Conservation (phyloP, 2,113 vertebrate species). For the Hippocampus zosterae region DNA sequence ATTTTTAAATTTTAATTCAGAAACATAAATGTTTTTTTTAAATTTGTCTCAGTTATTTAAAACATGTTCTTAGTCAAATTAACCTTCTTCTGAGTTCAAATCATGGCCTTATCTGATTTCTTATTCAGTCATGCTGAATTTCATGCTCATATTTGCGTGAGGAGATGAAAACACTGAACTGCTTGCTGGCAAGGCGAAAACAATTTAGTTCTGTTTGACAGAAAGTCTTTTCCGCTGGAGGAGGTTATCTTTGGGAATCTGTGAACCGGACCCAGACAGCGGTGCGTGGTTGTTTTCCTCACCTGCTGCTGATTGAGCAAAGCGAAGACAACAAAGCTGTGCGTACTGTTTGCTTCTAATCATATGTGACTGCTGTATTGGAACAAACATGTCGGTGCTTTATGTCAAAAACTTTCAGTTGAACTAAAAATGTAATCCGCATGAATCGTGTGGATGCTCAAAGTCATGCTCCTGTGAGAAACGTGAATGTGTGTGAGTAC, state of each 20-base stretch:
- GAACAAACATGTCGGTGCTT: conserved; percentile 17
- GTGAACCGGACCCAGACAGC: conserved; percentile 33
- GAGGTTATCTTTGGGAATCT: conserved; percentile 35
- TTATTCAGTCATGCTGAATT: background rate
- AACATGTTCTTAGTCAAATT: background rate
- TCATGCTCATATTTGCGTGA: conserved; percentile 14
- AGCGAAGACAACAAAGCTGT: conserved; percentile 53
- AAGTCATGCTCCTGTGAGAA: background rate
- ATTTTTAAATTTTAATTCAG: too few relatives aligned
- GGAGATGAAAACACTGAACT: conserved; percentile 10
- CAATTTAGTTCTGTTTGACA: conserved; percentile 41
- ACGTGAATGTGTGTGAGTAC: background rate
- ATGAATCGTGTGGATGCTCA: background rate
- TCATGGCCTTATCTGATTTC: background rate
- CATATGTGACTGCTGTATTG: conserved; percentile 28
- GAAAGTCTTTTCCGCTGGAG: conserved; percentile 26
- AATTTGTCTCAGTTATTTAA: too few relatives aligned
- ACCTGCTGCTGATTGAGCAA: conserved; percentile 43
- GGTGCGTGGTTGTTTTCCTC: conserved; percentile 29
- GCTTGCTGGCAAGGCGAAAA: conserved; percentile 25
- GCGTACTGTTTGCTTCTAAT: conserved; percentile 36
- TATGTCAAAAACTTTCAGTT: background rate
- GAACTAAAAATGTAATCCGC: background rate
- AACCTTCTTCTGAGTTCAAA: background rate
- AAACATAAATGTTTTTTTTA: too few relatives aligned